Conservation (phyloP, 53 echinoderm and acorn worm genomes). For the Zoroaster sp. region DNA sequence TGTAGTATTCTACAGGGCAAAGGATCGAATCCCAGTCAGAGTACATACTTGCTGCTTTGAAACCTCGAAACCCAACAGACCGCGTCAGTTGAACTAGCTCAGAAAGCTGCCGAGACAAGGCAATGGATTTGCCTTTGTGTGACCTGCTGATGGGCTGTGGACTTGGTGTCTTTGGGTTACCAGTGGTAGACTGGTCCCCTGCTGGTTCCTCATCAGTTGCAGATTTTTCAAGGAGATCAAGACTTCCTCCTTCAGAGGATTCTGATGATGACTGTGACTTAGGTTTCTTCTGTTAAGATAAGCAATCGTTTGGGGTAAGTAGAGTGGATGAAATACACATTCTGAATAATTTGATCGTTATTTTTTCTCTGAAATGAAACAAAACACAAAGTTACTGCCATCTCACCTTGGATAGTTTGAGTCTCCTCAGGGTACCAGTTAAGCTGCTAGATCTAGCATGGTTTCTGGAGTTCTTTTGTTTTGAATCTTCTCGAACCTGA, state of each 20-base stretch:
- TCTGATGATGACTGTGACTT: slow-evolving; percentile 83
- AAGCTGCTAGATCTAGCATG: slow-evolving; percentile 63
- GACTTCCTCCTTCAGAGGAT: slow-evolving; percentile 51
- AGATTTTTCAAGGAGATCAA: slow-evolving; percentile 37
- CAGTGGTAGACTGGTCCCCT: slow-evolving; percentile 13
- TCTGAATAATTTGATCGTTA: not conserved
- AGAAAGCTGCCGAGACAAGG: slow-evolving; percentile 84
- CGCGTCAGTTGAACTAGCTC: slow-evolving; percentile 89
- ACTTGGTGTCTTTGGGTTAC: slow-evolving; percentile 25
- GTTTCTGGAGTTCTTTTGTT: slow-evolving; percentile 20
- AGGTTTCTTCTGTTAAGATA: slow-evolving; percentile 71
- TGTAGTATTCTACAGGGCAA: too few species aligned
- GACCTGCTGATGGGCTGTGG: slow-evolving; percentile 5
- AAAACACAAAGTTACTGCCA: not conserved
- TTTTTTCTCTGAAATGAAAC: too few species aligned
- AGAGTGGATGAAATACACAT: not conserved
- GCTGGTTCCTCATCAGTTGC: slow-evolving; percentile 13
- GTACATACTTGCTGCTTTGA: slow-evolving; percentile 72
- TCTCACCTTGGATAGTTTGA: slow-evolving; percentile 82
- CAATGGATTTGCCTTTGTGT: slow-evolving; percentile 72
- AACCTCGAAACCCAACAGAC: slow-evolving; percentile 87
- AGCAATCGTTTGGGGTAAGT: not conserved
- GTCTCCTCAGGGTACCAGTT: slow-evolving; percentile 79
- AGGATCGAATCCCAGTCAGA: too few species aligned
- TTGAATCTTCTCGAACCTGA: slow-evolving; percentile 43